Conservation (phyloP, 2,888 invertebrate species). For the Mythimna ferrago region DNA sequence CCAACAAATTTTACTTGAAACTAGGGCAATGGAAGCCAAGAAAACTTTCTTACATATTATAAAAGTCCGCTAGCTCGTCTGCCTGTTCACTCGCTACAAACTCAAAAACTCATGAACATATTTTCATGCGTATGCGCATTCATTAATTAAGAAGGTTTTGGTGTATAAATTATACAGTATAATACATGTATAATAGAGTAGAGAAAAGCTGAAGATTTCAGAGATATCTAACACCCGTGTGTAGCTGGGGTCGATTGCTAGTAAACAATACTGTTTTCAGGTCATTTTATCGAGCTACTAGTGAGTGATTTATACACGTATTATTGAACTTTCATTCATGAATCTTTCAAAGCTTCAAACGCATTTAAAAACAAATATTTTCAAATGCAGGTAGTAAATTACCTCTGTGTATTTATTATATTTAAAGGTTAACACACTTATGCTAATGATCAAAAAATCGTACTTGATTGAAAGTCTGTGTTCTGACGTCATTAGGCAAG, state of each 20-base stretch:
- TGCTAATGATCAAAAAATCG: background rate
- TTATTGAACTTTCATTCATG: conserved; percentile 26
- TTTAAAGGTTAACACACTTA: conserved; percentile 34
- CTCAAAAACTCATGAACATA: too few relatives aligned
- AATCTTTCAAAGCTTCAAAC: conserved; percentile 12
- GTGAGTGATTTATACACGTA: conserved; percentile 8
- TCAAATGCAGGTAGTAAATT: conserved; percentile 9
- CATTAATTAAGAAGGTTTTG: too few relatives aligned
- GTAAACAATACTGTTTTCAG: conserved; percentile 4
- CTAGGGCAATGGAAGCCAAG: background rate
- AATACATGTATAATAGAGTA: too few relatives aligned
- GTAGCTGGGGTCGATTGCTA: too few relatives aligned
- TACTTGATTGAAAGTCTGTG: background rate
- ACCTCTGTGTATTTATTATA: background rate
- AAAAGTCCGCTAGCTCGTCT: too few relatives aligned
- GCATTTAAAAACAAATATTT: conserved; percentile 43
- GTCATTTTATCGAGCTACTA: background rate
- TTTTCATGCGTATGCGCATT: too few relatives aligned
- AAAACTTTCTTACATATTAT: background rate
- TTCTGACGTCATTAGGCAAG: conserved; percentile 40
- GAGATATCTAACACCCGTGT: too few relatives aligned
- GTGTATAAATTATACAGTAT: too few relatives aligned
- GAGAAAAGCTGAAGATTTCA: too few relatives aligned
- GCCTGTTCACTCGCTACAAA: too few relatives aligned
- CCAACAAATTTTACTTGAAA: conserved; percentile 4